A percentile compares a stretch with the other conserved stretches of the same genome.
Conservation (phyloP, 2,113 vertebrate species). For the Mohoua ochrocephala region DNA sequence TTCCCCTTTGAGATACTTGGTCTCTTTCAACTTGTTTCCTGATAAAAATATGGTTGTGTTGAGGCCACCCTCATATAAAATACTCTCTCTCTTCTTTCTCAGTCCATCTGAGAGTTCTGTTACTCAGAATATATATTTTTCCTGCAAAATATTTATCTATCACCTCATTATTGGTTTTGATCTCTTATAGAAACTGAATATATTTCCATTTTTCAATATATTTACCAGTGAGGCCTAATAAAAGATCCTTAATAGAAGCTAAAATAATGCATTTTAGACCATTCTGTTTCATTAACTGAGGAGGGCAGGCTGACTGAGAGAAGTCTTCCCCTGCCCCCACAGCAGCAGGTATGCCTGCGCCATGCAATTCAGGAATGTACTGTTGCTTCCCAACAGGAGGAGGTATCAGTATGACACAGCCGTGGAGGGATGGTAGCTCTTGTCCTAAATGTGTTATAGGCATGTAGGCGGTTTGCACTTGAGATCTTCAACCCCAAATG, state of each 20-base stretch:
- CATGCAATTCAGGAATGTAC: not conserved
- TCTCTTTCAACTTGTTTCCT: not conserved
- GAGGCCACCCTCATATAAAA: not conserved
- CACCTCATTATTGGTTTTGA: not conserved
- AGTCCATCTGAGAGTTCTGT: not conserved
- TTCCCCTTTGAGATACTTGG: not conserved
- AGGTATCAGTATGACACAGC: not conserved
- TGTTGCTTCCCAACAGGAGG: not conserved
- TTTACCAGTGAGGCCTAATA: not conserved
- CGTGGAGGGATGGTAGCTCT: not conserved
- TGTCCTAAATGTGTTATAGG: not conserved
- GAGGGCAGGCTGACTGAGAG: not conserved
- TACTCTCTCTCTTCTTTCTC: not conserved
- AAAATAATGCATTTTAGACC: not conserved
- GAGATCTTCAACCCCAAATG: not conserved
- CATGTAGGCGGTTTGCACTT: not conserved
- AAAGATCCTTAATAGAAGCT: not conserved
- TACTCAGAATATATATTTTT: not conserved
- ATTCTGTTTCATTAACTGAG: not conserved
- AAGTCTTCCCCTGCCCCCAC: not conserved
- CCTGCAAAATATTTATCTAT: not conserved
- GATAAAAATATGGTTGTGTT: not conserved
- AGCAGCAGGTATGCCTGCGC: not conserved
- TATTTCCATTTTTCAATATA: not conserved
- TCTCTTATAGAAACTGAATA: not conserved